phyloP scores from a whole-genome alignment of 2,888 invertebrate genomes.

The Cantharis nigra region DNA sequence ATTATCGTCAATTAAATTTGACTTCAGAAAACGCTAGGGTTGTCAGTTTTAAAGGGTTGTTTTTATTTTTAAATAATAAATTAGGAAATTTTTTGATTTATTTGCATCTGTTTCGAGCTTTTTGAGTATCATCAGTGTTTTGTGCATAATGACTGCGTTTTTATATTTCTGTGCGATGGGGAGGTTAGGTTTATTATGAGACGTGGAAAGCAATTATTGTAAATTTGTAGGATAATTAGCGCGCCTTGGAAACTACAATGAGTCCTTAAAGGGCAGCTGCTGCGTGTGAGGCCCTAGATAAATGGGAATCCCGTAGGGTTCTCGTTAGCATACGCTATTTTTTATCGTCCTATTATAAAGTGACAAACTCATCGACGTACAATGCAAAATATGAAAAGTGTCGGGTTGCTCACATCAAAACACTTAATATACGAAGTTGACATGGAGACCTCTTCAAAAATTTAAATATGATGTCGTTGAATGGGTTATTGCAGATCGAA shows the following conservation, averaged over 20 bases:
- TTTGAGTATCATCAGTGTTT: background rate
- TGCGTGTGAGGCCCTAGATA: slow-evolving; percentile 17
- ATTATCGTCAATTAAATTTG: background rate
- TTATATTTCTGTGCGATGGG: background rate
- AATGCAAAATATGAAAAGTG: slow-evolving; percentile 31
- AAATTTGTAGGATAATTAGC: slow-evolving; percentile 25
- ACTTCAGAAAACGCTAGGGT: background rate
- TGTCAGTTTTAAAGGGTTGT: background rate
- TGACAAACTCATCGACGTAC: slow-evolving; percentile 27
- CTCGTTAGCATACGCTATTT: slow-evolving; percentile 33
- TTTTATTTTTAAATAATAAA: background rate
- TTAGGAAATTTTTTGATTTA: background rate
- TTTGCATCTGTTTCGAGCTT: background rate
- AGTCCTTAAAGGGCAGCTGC: slow-evolving; percentile 20
- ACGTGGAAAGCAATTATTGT: slow-evolving; percentile 5
- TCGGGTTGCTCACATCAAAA: slow-evolving; percentile 39
- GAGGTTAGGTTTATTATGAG: background rate
- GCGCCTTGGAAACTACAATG: slow-evolving; percentile 17
- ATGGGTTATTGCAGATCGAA: slow-evolving; percentile 8
- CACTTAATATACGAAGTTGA: slow-evolving; percentile 28
- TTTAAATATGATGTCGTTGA: slow-evolving; percentile 23
- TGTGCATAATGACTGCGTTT: background rate
- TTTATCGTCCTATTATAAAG: slow-evolving; percentile 25
- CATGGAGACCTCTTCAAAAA: slow-evolving; percentile 33
- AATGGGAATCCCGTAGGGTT: slow-evolving; percentile 17